Percentiles rank a stretch among this genome's conserved stretches.
Conservation (phyloP, 2,797 vertebrate genomes). For the Alauda arvensis region DNA sequence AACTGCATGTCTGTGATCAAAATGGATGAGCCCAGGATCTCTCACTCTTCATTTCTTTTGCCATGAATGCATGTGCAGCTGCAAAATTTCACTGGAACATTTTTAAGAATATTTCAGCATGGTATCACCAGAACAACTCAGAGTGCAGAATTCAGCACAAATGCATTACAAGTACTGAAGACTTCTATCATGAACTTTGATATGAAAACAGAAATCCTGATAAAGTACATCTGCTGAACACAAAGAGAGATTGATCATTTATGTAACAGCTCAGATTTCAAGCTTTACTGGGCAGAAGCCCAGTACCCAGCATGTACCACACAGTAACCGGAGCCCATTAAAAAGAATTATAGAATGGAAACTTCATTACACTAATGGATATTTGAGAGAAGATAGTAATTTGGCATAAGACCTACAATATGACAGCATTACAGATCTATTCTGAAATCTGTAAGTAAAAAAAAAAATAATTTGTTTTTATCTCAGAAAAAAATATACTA, state of each 20-base stretch:
- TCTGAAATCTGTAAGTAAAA: neutral
- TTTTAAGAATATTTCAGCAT: neutral
- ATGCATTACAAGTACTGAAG: neutral
- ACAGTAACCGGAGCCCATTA: neutral
- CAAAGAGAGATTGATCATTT: neutral
- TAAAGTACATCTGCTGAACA: neutral
- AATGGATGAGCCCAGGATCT: neutral
- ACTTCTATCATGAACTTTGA: neutral
- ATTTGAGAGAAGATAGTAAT: neutral
- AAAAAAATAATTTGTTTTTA: neutral
- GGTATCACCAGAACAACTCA: neutral
- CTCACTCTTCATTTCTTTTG: neutral
- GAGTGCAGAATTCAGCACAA: conserved; percentile 18
- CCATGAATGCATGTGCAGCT: neutral
- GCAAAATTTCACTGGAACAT: neutral
- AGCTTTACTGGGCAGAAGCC: neutral
- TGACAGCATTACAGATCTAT: neutral
- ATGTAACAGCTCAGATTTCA: neutral
- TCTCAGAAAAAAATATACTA: neutral
- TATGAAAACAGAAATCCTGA: neutral
- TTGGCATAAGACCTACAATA: neutral
- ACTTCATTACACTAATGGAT: neutral
- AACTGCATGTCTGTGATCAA: neutral
- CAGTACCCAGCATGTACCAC: neutral
- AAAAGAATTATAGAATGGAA: neutral